phyloP scores from a whole-genome alignment of 2,888 invertebrate genomes.

The Balanococcus diminutus region DNA sequence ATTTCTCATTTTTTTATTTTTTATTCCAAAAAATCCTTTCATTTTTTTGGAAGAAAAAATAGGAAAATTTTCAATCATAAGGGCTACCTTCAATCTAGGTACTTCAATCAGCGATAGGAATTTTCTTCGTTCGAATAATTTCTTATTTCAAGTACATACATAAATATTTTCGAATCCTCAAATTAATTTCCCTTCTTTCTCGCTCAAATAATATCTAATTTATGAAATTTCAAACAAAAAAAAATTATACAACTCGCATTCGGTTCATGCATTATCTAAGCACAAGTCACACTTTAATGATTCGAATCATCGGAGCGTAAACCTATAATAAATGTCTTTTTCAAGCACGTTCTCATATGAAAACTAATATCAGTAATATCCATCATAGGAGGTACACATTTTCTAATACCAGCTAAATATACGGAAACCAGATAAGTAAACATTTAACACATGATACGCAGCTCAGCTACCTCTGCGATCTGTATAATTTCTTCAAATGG shows the following conservation, averaged over 20 bases:
- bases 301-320: slow-evolving; percentile 1
- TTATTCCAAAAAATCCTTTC: too few relatives aligned
- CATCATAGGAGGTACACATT: background rate
- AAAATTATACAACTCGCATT: background rate
- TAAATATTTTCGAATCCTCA: too few relatives aligned
- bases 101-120: too few relatives aligned
- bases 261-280: background rate
- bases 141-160: too few relatives aligned
- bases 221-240: too few relatives aligned
- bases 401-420: background rate
- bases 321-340: slow-evolving; percentile 8
- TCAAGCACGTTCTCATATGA: slow-evolving; percentile 24
- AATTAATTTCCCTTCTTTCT: too few relatives aligned
- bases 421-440: background rate
- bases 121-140: too few relatives aligned
- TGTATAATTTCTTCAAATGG: background rate
- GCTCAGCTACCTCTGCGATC: background rate
- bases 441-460: background rate
- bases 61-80: too few relatives aligned
- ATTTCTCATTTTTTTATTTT: too few relatives aligned
- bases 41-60: too few relatives aligned
- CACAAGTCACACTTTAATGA: slow-evolving; percentile 35
- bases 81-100: too few relatives aligned
- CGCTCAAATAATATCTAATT: too few relatives aligned
- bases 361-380: slow-evolving; percentile 17